Base-by-base conservation (phyloP, 2,888 invertebrate species). In the Harmothoe impar region DNA sequence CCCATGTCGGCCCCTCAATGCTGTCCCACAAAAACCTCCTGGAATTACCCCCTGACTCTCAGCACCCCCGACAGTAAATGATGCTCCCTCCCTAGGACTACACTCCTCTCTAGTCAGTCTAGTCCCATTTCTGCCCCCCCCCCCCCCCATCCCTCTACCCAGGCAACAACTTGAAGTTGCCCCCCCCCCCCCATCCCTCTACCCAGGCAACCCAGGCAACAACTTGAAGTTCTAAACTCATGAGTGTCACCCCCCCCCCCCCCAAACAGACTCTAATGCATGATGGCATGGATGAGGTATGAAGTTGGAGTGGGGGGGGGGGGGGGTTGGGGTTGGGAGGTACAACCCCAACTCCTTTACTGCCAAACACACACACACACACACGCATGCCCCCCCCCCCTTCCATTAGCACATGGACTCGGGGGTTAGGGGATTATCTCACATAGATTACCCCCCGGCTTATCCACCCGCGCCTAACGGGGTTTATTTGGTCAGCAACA, bases 401-500 rank as follows among this genome's bases (percentile, higher is more conserved):
- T 72, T 72, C 72, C 72, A 72, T 72, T 72, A 72, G 72, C 72
- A 72, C 15, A 15, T 62, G 23, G 62, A 3, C 20, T n/a, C 15
- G 15, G 31, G 29, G 72, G 29, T 62, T 25, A 25, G 31, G 62
- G 62, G 72, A 72, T 72, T 72, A 72, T 72, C 72, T 72, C 72
- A 23, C 7, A 17, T 7, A 72, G 72, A 72, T 72, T 72, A 72
- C 25, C 12, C 72, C 72, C 12, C 29, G 72, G 72, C 72, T 72
- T 72, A 72, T 72, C 72, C 25, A 17, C 72, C 25, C 43, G 15
- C 81, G 35, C 43, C 43, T 43, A 43, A n/a, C 81, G 81, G 81
- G 81, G 81, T 81, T 81, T 43, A 81, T 43, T 33, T 20, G 17
- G 81, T 25, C 33, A 23, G 35, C 81, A 17, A 33, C 33, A 81